phyloP scores from a whole-genome alignment of 2,797 vertebrate species.

The Coracias cyanogaster region DNA sequence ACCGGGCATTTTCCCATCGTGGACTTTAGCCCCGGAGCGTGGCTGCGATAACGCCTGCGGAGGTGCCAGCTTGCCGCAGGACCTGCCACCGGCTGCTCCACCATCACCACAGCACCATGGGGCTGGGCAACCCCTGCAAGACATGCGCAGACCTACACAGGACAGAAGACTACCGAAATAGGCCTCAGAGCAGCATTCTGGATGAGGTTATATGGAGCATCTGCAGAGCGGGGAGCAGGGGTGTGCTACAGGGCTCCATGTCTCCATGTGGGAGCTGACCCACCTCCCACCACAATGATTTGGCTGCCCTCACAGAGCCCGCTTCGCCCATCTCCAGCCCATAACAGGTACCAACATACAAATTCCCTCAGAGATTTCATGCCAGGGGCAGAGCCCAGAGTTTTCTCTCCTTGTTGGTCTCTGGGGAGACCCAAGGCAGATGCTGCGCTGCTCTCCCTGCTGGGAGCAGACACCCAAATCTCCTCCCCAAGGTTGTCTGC shows the following conservation, averaged over 20 bases:
- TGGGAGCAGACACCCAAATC: neutral
- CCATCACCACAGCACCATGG: neutral
- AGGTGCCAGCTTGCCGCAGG: neutral
- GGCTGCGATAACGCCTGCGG: neutral
- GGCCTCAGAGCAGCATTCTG: neutral
- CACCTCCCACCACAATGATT: rapidly evolving
- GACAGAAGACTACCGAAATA: neutral
- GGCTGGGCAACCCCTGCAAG: neutral
- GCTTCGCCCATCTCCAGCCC: neutral
- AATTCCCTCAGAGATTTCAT: neutral
- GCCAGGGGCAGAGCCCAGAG: neutral
- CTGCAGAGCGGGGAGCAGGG: rapidly evolving
- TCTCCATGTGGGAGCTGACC: neutral
- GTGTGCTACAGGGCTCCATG: rapidly evolving
- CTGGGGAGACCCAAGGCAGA: neutral
- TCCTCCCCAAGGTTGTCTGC: conserved; percentile 28
- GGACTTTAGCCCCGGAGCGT: conserved; percentile 27
- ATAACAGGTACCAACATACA: rapidly evolving
- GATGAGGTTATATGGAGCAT: rapidly evolving
- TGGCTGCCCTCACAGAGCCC: neutral
- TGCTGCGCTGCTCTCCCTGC: neutral
- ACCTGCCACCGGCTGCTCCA: neutral
- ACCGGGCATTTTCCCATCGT: neutral
- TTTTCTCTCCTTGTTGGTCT: neutral
- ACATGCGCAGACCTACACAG: neutral